These are phyloP conservation scores for Smittia sp. DNA, from an alignment of 2,888 invertebrate genomes.

Conservation along the genomic window DNA sequence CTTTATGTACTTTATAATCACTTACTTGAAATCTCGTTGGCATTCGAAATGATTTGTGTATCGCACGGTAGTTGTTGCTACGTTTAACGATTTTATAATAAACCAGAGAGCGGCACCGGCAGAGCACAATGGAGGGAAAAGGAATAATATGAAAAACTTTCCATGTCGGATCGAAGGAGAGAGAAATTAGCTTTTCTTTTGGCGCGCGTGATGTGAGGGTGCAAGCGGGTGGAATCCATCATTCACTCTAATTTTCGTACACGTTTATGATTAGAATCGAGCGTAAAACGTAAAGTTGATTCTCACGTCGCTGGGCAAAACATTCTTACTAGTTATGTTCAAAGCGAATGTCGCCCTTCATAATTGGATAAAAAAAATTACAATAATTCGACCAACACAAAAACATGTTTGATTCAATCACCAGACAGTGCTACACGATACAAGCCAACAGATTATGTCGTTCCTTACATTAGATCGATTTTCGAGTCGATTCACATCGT, in stretches of 20 bases:
- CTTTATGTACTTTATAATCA: slow-evolving; percentile 22
- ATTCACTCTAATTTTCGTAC: neutral
- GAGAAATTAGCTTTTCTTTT: slow-evolving; percentile 5
- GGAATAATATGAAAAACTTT: slow-evolving; percentile 8
- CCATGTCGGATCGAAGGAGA: neutral
- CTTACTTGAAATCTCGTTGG: slow-evolving; percentile 31
- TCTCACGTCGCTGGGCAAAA: neutral
- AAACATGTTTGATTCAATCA: no score
- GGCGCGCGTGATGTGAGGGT: neutral
- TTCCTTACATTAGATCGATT: no score
- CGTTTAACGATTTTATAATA: slow-evolving; percentile 28
- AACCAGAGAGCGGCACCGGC: slow-evolving; percentile 5
- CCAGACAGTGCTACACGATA: no score
- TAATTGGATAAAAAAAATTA: no score
- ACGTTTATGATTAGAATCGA: slow-evolving; percentile 5
- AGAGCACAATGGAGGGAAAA: neutral
- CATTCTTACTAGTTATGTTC: no score
- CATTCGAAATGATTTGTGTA: slow-evolving; percentile 13
- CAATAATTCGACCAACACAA: no score
- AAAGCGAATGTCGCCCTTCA: no score
- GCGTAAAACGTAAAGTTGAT: slow-evolving; percentile 7
- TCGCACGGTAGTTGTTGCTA: slow-evolving; percentile 23
- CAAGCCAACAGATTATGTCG: no score
- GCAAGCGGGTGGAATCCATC: neutral
- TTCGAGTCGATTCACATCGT: neutral